Conservation (phyloP, 2,888 invertebrate genomes). For the Papilio protenor region DNA sequence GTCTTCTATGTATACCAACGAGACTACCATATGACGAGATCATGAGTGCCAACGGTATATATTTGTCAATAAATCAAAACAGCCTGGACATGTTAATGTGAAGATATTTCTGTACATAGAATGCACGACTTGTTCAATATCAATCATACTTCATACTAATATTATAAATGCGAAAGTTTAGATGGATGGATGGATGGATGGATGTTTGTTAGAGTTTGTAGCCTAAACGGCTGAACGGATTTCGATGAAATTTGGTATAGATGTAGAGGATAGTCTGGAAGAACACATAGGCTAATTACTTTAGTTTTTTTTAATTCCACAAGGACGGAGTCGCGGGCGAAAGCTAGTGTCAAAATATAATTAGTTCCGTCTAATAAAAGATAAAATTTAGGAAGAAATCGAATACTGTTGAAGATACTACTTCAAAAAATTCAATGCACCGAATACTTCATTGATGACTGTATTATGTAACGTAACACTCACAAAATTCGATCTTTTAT, state of each 20-base stretch:
- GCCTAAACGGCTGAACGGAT: too few species aligned
- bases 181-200: too few species aligned
- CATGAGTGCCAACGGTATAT: conserved; percentile 30
- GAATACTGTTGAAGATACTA: background rate
- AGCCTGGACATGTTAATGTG: conserved; percentile 31
- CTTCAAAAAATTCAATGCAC: background rate
- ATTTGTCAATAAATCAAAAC: conserved; percentile 33
- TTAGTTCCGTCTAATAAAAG: background rate
- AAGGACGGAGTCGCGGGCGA: too few species aligned
- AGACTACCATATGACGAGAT: background rate
- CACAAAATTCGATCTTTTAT: background rate
- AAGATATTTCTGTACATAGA: conserved; percentile 24
- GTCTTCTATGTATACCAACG: background rate
- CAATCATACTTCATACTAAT: too few species aligned
- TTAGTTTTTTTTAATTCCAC: too few species aligned
- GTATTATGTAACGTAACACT: too few species aligned
- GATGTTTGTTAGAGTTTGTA: too few species aligned
- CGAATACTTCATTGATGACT: background rate
- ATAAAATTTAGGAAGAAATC: too few species aligned
- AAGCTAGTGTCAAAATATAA: conserved; percentile 17
- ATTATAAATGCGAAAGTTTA: too few species aligned
- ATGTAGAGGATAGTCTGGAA: too few species aligned
- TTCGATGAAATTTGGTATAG: too few species aligned
- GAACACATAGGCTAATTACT: too few species aligned
- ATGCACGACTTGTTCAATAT: conserved; percentile 13